These are phyloP conservation scores for Siniperca scherzeri DNA, from an alignment of 2,797 vertebrate species.

Conservation along the genomic window DNA sequence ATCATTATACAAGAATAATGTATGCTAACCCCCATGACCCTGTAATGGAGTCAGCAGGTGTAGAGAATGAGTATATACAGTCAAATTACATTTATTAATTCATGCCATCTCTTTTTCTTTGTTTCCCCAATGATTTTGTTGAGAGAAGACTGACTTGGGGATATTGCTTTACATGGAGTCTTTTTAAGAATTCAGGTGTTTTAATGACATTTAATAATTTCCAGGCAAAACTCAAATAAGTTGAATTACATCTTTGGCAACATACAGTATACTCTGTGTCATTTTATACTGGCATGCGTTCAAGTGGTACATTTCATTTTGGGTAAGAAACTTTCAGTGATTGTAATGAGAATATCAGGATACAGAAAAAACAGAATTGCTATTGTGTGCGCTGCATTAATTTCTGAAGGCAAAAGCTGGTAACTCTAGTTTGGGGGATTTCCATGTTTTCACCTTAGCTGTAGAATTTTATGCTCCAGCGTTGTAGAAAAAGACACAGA, in stretches of 20 bases:
- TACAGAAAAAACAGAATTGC: constrained; percentile 33
- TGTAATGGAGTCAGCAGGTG: constrained; percentile 53
- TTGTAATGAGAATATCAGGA: constrained; percentile 55
- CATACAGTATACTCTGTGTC: not conserved
- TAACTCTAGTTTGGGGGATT: constrained; percentile 43
- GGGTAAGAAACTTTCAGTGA: constrained; percentile 28
- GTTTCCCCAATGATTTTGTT: not conserved
- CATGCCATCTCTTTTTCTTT: constrained; percentile 31
- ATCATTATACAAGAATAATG: not conserved
- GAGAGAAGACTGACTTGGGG: constrained; percentile 15
- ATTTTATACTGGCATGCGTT: constrained; percentile 31
- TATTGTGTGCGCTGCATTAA: constrained; percentile 45
- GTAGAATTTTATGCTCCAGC: not conserved
- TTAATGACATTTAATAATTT: constrained; percentile 62
- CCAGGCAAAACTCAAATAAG: constrained; percentile 51
- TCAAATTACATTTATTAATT: constrained; percentile 45
- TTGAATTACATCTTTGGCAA: constrained; percentile 49
- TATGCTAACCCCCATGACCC: constrained; percentile 10
- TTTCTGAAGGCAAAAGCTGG: constrained; percentile 18
- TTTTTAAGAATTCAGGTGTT: constrained; percentile 35
- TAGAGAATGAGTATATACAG: constrained; percentile 17
- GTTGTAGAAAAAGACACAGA: not conserved
- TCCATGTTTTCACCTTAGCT: constrained; percentile 38
- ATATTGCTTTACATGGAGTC: constrained; percentile 63
- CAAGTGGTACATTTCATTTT: constrained; percentile 39